phyloP scores from a whole-genome alignment of 30 jellyfish, hydroid and myxozoan species.

The Phacellophora camtschatica region DNA sequence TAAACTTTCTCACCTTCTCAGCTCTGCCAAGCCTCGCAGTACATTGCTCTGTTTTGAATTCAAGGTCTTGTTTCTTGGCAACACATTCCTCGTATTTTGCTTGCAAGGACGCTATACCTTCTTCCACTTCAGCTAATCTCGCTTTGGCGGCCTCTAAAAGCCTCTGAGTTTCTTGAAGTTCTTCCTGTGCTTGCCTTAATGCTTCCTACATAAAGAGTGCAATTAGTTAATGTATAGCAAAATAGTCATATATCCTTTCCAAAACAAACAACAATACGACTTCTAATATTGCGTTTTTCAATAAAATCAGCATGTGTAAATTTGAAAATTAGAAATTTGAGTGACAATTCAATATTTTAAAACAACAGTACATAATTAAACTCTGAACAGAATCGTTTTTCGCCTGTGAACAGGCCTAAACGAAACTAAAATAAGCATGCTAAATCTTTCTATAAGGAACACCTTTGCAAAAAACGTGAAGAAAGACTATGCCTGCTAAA shows the following conservation, averaged over 20 bases:
- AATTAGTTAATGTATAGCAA: background rate
- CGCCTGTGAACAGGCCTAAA: too few species aligned
- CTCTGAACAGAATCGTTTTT: background rate
- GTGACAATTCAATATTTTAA: too few species aligned
- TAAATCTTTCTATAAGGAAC: too few species aligned
- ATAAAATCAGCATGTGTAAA: too few species aligned
- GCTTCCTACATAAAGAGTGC: slow-evolving; percentile 51
- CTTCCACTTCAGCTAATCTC: slow-evolving; percentile 89
- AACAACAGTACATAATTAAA: background rate
- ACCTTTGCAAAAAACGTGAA: too few species aligned
- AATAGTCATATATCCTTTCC: background rate
- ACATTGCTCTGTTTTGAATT: slow-evolving; percentile 87
- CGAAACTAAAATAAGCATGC: too few species aligned
- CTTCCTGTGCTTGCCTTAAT: slow-evolving; percentile 77
- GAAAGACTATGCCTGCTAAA: too few species aligned
- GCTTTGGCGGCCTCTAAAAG: slow-evolving; percentile 92
- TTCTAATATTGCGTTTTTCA: too few species aligned
- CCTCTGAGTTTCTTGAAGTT: slow-evolving; percentile 90
- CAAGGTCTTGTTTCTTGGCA: slow-evolving; percentile 92
- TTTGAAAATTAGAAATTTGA: too few species aligned
- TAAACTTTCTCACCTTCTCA: slow-evolving; percentile 85
- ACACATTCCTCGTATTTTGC: slow-evolving; percentile 93
- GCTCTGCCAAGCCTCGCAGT: slow-evolving; percentile 96
- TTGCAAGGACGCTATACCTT: slow-evolving; percentile 92
- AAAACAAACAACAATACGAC: too few species aligned